Evolutionary conservation across 2,113 vertebrate species (phyloP).

Genomic region (Circaetus gallicus): DNA sequence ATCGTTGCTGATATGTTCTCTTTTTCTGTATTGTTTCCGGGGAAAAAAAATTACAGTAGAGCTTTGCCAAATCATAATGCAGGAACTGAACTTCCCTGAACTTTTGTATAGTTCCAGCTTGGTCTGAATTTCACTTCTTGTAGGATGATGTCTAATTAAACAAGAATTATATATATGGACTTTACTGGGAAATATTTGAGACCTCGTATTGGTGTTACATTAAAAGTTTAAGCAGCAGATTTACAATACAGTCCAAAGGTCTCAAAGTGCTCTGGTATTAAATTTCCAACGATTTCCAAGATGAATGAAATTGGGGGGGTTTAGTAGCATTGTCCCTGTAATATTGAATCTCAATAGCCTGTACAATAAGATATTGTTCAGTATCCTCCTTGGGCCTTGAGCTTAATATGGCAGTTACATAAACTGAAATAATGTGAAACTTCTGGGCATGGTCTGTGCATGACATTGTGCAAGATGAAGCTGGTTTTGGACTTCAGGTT

Average conservation of each 20-base stretch:
- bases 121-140: not conserved
- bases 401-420: constrained; percentile 22
- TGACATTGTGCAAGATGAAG: not conserved
- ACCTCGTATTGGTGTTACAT: not conserved
- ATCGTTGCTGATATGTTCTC: not conserved
- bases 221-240: not conserved
- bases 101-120: not conserved
- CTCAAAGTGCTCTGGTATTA: not conserved
- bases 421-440: constrained; percentile 37
- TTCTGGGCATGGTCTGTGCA: not conserved
- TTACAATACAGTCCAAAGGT: not conserved
- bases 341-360: constrained; percentile 20
- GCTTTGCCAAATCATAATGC: not conserved
- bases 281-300: not conserved
- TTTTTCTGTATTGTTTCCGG: not conserved
- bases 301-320: not conserved
- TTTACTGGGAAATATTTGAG: not conserved
- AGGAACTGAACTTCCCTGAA: constrained; percentile 8
- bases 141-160: not conserved
- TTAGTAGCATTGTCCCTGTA: constrained; percentile 17
- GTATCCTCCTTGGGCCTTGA: constrained; percentile 22
- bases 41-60: not conserved
- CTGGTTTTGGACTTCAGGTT: constrained; percentile 15
- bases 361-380: constrained; percentile 44
- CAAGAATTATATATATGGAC: not conserved